These are phyloP conservation scores for Parauchenoglanis ngamensis DNA, from an alignment of 2,797 vertebrate species.

Conservation along the genomic window DNA sequence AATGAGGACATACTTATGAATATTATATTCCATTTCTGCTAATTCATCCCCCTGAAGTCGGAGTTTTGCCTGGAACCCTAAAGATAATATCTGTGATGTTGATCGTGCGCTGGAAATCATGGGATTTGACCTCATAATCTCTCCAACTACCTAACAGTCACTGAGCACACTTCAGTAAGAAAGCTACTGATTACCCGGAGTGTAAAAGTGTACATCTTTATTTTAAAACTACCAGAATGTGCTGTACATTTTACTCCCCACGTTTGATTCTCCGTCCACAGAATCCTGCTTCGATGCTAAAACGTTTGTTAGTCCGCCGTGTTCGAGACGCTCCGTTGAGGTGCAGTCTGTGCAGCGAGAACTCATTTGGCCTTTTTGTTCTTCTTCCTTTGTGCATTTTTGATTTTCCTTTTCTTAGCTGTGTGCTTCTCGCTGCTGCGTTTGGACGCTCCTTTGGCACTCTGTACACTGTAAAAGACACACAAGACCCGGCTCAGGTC, in stretches of 20 bases:
- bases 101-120: not conserved
- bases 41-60: not conserved
- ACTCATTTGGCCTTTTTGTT: constrained; percentile 32
- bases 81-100: not conserved
- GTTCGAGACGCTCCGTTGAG: not conserved
- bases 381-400: not conserved
- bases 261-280: not conserved
- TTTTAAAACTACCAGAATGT: not conserved
- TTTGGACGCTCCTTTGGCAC: not conserved
- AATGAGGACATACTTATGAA: too few species aligned
- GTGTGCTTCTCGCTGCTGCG: not conserved
- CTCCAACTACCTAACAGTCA: not conserved
- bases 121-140: not conserved
- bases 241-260: not conserved
- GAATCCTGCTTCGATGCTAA: not conserved
- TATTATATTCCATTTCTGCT: too few species aligned
- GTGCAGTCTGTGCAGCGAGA: not conserved
- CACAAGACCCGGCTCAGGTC: not conserved
- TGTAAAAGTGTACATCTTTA: not conserved
- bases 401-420: constrained; percentile 5
- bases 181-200: not conserved
- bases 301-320: not conserved
- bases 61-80: not conserved
- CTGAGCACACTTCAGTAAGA: not conserved
- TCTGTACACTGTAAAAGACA: constrained; percentile 11